Percentiles rank a stretch among this genome's conserved stretches.
Conservation (phyloP, 2,888 invertebrate species). For the Folsomia manolachei region DNA sequence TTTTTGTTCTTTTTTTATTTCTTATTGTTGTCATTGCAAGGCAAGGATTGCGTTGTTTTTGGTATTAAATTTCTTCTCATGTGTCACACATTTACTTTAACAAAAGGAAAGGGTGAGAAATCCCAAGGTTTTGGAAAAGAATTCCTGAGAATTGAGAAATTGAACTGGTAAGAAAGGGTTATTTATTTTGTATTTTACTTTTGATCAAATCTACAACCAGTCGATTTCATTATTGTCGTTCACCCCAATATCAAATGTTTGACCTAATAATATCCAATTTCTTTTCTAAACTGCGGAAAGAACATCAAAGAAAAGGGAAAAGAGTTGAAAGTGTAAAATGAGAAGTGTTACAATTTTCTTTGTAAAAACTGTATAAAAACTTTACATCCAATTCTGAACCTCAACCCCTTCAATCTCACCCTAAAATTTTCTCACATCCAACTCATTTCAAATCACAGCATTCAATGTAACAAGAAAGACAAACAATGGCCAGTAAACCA, state of each 20-base stretch:
- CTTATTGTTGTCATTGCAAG: background rate
- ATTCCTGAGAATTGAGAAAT: background rate
- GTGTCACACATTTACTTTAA: slow-evolving; percentile 5
- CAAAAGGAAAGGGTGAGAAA: slow-evolving; percentile 7
- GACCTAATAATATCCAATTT: slow-evolving; percentile 17
- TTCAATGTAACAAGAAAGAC: background rate
- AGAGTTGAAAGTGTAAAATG: slow-evolving; percentile 5
- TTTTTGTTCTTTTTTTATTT: background rate
- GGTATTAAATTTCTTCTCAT: background rate
- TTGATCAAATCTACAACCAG: background rate
- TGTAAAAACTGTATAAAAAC: background rate
- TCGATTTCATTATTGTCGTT: background rate
- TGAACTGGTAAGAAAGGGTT: slow-evolving; percentile 9
- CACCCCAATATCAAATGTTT: background rate
- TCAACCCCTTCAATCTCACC: background rate
- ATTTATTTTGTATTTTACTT: no score
- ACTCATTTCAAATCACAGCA: background rate
- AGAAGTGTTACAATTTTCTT: background rate
- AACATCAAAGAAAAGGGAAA: background rate
- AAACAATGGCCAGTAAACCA: no score
- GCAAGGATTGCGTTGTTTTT: no score
- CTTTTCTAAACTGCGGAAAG: background rate
- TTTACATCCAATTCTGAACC: background rate
- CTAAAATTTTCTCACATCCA: background rate
- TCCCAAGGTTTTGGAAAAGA: background rate